Conservation (phyloP, 2,113 vertebrate species). For the Ivindomyrus marchei region DNA sequence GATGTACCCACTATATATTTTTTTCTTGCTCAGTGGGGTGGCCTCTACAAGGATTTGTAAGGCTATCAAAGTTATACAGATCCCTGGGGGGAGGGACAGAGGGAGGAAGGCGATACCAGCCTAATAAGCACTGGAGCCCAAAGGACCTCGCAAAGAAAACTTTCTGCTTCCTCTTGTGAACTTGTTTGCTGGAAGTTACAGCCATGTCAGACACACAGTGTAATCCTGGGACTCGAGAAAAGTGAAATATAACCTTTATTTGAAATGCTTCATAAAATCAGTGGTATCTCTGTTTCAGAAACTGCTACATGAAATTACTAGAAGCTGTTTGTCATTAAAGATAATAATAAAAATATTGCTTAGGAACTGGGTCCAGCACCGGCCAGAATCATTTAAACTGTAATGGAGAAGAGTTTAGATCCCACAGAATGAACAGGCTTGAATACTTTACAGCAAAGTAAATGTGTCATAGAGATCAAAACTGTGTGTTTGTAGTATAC, state of each 20-base stretch:
- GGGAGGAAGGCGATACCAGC: background rate
- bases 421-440: background rate
- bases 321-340: background rate
- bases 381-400: background rate
- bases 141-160: background rate
- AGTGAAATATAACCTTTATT: constrained; percentile 1
- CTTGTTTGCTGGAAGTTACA: background rate
- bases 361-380: background rate
- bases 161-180: background rate
- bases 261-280: background rate
- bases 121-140: background rate
- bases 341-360: background rate
- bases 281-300: background rate
- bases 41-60: background rate
- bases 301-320: background rate
- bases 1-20: background rate
- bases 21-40: background rate
- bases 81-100: background rate
- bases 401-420: background rate
- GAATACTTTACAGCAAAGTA: background rate
- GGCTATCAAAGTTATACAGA: background rate
- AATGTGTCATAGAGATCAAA: background rate
- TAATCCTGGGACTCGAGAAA: background rate
- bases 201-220: background rate
- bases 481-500: background rate